Evolutionary conservation across 2,797 vertebrate genomes (phyloP).

Genomic region (Mareca strepera): DNA sequence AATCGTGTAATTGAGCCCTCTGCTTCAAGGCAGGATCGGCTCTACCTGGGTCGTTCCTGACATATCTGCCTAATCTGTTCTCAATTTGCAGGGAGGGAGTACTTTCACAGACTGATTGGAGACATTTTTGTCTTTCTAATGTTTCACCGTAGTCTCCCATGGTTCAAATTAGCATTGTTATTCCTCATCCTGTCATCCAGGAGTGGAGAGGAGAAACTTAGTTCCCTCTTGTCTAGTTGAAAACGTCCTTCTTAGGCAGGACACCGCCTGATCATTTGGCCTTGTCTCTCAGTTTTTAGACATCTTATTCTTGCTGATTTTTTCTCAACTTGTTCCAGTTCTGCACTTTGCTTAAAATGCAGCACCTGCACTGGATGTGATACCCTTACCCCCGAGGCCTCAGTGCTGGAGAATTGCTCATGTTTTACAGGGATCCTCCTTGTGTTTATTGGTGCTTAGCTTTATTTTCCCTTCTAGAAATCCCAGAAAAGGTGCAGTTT

Average conservation of each 20-base stretch:
- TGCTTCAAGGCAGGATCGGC: background rate
- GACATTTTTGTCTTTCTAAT: background rate
- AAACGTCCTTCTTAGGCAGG: background rate
- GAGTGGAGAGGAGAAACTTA: background rate
- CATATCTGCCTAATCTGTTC: conserved; percentile 30
- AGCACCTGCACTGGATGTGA: background rate
- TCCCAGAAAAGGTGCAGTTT: background rate
- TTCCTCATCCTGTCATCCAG: conserved; percentile 1
- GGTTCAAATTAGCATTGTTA: conserved; percentile 20
- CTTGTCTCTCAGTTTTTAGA: background rate
- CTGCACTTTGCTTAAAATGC: background rate
- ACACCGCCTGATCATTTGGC: background rate
- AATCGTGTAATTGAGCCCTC: background rate
- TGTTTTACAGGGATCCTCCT: background rate
- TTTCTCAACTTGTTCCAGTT: background rate
- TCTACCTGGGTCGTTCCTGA: background rate
- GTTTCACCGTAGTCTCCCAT: conserved; percentile 32
- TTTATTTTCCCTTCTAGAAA: background rate
- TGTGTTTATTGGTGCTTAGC: background rate
- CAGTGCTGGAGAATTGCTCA: background rate
- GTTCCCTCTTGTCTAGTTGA: conserved; percentile 19
- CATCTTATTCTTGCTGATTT: background rate
- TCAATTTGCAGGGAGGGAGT: conserved; percentile 39
- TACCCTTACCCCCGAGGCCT: background rate
- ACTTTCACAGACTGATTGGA: background rate